Percentiles rank a stretch among this genome's conserved stretches.
phyloP scores from a whole-genome alignment of 2,888 invertebrate species.

The Drepana falcataria region DNA sequence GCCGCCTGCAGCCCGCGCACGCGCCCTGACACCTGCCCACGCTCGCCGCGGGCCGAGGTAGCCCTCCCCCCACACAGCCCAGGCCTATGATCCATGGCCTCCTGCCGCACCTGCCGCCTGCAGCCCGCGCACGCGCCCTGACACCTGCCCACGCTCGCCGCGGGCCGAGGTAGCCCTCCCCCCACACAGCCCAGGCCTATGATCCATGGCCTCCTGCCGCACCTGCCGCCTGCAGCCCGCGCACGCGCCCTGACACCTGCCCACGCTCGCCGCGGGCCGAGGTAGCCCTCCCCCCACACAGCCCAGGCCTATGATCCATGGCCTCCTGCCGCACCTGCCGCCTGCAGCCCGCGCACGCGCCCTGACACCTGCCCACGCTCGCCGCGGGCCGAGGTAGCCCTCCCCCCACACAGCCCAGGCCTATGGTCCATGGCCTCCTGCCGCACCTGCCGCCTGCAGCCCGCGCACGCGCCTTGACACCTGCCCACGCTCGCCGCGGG shows the following conservation, averaged over 20 bases:
- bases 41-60: slow-evolving; percentile 8
- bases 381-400: slow-evolving; percentile 6
- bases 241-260: not conserved
- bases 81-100: not conserved
- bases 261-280: slow-evolving; percentile 10
- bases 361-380: slow-evolving; percentile 6
- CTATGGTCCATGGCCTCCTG: not conserved
- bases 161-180: slow-evolving; percentile 3
- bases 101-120: slow-evolving; percentile 6
- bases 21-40: slow-evolving; percentile 14
- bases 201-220: not conserved
- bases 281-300: slow-evolving; percentile 3
- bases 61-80: slow-evolving; percentile 4
- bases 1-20: slow-evolving; percentile 10
- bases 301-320: not conserved
- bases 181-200: slow-evolving; percentile 4
- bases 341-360: slow-evolving; percentile 7
- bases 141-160: slow-evolving; percentile 10
- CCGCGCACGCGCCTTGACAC: not conserved
- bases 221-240: slow-evolving; percentile 11
- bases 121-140: slow-evolving; percentile 6
- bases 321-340: slow-evolving; percentile 5
- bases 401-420: slow-evolving; percentile 5
- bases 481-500: not conserved
- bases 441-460: not conserved